These are phyloP conservation scores for Acleris cristana DNA, from an alignment of 2,888 invertebrate species.

Conservation along the genomic window DNA sequence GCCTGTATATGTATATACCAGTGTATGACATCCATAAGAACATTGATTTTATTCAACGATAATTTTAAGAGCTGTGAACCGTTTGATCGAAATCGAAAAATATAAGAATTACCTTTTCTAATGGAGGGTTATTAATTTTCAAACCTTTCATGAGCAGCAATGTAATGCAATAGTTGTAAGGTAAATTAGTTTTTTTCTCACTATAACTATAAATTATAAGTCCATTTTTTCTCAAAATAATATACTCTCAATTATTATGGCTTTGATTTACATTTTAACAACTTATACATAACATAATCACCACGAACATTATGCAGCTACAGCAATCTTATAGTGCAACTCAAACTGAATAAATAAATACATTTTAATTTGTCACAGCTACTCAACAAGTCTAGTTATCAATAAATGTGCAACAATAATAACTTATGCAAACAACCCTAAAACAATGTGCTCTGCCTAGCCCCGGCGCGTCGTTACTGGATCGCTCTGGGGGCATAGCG, in stretches of 20 bases:
- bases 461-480: too few species aligned
- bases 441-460: slow-evolving; percentile 46
- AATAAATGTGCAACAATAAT: slow-evolving; percentile 79
- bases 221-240: slow-evolving; percentile 75
- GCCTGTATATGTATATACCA: too few species aligned
- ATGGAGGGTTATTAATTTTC: too few species aligned
- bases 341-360: slow-evolving; percentile 79
- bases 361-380: slow-evolving; percentile 74
- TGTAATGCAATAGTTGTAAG: too few species aligned
- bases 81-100: too few species aligned
- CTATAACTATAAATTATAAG: slow-evolving; percentile 48
- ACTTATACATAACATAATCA: slow-evolving; percentile 82
- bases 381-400: slow-evolving; percentile 79
- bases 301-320: slow-evolving; percentile 80
- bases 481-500: too few species aligned
- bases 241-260: slow-evolving; percentile 84
- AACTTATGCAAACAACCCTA: slow-evolving; percentile 72
- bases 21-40: too few species aligned
- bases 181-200: too few species aligned
- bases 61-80: too few species aligned
- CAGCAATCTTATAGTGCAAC: slow-evolving; percentile 73
- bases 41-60: too few species aligned
- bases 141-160: too few species aligned
- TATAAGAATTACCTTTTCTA: too few species aligned
- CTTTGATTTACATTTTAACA: slow-evolving; percentile 83